phyloP scores from a whole-genome alignment of 2,797 vertebrate species.

The Prionace glauca region DNA sequence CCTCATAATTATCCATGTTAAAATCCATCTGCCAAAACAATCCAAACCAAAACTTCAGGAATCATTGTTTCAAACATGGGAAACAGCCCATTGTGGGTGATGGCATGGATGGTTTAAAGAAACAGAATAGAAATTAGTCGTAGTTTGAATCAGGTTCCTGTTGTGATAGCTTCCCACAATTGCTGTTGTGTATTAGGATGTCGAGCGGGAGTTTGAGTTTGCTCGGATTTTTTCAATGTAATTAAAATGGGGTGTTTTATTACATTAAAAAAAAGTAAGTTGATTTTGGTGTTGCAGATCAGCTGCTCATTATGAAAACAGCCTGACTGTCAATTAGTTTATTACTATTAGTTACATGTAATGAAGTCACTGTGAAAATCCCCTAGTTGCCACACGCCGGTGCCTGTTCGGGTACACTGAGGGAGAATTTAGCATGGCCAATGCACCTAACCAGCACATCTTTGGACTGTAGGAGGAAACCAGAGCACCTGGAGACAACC shows the following conservation, averaged over 20 bases:
- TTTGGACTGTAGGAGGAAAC: no score
- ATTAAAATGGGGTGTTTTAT: not conserved
- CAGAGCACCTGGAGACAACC: no score
- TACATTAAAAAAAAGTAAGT: not conserved
- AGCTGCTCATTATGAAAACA: not conserved
- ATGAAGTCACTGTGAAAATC: no score
- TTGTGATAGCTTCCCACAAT: not conserved
- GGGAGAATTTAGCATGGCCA: no score
- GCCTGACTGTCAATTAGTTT: not conserved
- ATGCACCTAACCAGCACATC: no score
- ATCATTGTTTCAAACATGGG: not conserved
- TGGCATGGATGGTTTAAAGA: not conserved
- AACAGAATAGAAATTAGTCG: not conserved
- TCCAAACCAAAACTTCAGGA: not conserved
- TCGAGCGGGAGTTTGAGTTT: not conserved
- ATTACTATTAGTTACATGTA: no score
- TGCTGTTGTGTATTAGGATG: not conserved
- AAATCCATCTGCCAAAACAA: not conserved
- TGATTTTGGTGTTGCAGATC: not conserved
- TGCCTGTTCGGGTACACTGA: no score
- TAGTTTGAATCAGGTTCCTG: not conserved
- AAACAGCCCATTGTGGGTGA: no score
- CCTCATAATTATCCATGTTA: no score
- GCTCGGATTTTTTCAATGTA: no score
- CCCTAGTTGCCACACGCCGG: no score